Conservation (phyloP, 1,140 invertebrate species). For the Listronotus bonariensis region DNA sequence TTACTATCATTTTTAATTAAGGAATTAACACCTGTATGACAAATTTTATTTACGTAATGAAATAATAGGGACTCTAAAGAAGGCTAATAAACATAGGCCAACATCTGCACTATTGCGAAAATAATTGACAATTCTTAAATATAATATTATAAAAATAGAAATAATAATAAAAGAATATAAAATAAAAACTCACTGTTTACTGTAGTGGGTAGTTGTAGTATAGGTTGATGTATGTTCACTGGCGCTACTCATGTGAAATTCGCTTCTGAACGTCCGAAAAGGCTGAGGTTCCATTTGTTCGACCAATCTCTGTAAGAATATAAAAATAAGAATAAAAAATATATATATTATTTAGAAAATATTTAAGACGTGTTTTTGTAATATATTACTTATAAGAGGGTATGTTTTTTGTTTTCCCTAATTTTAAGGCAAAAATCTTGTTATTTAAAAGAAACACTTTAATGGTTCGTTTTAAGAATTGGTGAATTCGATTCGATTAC, state of each 20-base stretch:
- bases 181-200: constrained; percentile 60
- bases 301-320: constrained; percentile 63
- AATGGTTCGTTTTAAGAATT: too few species aligned
- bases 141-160: background rate
- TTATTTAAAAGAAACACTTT: too few species aligned
- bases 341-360: too few species aligned
- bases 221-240: constrained; percentile 64
- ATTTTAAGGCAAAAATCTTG: too few species aligned
- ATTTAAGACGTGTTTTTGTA: too few species aligned
- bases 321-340: constrained; percentile 11
- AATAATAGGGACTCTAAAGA: background rate
- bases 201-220: constrained; percentile 64
- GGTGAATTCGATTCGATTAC: too few species aligned
- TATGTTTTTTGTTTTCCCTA: too few species aligned
- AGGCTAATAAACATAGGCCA: too few species aligned
- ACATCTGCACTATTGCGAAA: too few species aligned
- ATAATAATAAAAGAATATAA: constrained; percentile 2
- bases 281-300: constrained; percentile 73
- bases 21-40: background rate
- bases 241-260: constrained; percentile 71
- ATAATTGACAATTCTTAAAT: too few species aligned
- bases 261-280: constrained; percentile 75
- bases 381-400: too few species aligned
- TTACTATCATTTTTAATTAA: background rate
- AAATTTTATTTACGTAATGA: background rate